phyloP scores from a whole-genome alignment of 2,113 vertebrate genomes.

The western clawed frog (Xenopus tropicalis) region UCB_Xtro_10.0 CM004452.2:4276501-4277000 shows the following conservation, averaged over 20 bases:
- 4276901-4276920: no score
- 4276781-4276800: slow-evolving; percentile 20
- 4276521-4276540: neutral
- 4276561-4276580: slow-evolving; percentile 30
- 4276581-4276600: slow-evolving; percentile 40
- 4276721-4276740: neutral
- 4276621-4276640: slow-evolving; percentile 27
- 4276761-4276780: slow-evolving; percentile 30
- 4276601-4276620: neutral
- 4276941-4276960: no score
- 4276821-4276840: no score
- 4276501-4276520: neutral
- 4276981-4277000: neutral
- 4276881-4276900: no score
- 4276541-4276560: neutral
- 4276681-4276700: slow-evolving; percentile 5
- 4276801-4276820: neutral
- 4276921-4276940: no score
- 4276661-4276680: slow-evolving; percentile 23
- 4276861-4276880: no score
- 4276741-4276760: neutral
- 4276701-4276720: neutral
- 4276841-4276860: no score
- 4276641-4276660: slow-evolving; percentile 42
- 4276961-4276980: no score